These are phyloP conservation scores for Clarias macrocephalus DNA, from an alignment of 2,113 vertebrate species.

Conservation along the genomic window DNA sequence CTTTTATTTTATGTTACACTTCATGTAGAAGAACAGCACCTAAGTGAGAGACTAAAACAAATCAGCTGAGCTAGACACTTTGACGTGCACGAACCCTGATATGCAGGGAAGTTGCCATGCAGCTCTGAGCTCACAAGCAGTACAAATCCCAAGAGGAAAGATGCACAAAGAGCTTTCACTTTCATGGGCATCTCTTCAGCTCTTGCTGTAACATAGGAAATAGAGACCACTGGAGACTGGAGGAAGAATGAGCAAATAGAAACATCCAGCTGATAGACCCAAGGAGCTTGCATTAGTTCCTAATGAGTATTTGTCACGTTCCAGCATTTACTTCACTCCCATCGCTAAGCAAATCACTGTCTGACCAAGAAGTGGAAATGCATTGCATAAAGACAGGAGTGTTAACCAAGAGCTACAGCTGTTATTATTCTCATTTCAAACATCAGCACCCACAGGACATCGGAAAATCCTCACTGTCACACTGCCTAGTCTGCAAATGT, in stretches of 20 bases:
- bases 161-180: neutral
- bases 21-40: slow-evolving; percentile 8
- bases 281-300: slow-evolving; percentile 4
- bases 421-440: slow-evolving; percentile 22
- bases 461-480: neutral
- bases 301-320: slow-evolving; percentile 11
- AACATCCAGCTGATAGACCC: neutral
- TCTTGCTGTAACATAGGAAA: neutral
- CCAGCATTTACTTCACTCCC: neutral
- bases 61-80: slow-evolving; percentile 6
- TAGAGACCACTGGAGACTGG: neutral
- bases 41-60: neutral
- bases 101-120: neutral
- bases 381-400: neutral
- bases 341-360: slow-evolving; percentile 5
- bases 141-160: neutral
- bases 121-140: neutral
- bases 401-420: slow-evolving; percentile 18
- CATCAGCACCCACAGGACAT: slow-evolving; percentile 11
- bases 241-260: neutral
- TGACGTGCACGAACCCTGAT: slow-evolving; percentile 9
- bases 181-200: neutral
- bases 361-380: neutral
- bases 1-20: neutral
- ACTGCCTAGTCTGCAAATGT: neutral